Base-by-base conservation (phyloP, 2,113 vertebrate genomes). In the Neopipo cinnamomea region DNA sequence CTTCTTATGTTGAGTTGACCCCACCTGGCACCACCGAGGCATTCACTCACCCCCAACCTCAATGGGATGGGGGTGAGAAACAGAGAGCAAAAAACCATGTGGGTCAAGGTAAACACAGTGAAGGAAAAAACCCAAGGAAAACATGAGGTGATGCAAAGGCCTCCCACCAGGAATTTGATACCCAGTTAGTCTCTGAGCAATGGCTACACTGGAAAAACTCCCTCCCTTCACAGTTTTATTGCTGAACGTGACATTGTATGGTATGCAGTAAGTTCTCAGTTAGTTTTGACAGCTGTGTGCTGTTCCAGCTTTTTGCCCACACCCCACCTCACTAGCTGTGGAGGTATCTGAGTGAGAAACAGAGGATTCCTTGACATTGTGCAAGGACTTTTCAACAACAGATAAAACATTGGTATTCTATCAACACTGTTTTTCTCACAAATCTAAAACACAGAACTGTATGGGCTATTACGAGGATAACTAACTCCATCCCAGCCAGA, bases 11-110 rank as follows among this genome's bases (percentile, higher is more conserved):
- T 39, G 59, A 81, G 24, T 7, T 77, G 53, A 61, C 30, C 12
- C 5, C 37, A 79, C 7, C 31, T 50, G 58, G 12, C 27, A 83
- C 30, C 23, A 47, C 8, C 20, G 6, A 31, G 14, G 24, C 1
- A 1, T 52, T 66, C 16, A 46, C 12, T 71, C 24, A 66, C 5
- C 4, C 11, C 12, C 1, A 1, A 1, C 31, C 21, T 12, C 31
- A 61, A 0, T 8, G 5, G 27, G 12, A 37, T 35, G 12, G 12
- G 12, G 8, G 8, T 66, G 58, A 65, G 20, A 76, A 55, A 65
- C 15, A 80, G 33, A 50, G 10, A 25, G 2, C 2, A 76, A 73
- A 76, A 46, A 68, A 91, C 27, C 24, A 31, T 63, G 14, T 78
- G 8, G 12, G 23, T 78, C 25, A 42, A 77, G 50, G 20, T 56